phyloP scores from a whole-genome alignment of 2,113 vertebrate genomes.

The Eurypyga helias region DNA sequence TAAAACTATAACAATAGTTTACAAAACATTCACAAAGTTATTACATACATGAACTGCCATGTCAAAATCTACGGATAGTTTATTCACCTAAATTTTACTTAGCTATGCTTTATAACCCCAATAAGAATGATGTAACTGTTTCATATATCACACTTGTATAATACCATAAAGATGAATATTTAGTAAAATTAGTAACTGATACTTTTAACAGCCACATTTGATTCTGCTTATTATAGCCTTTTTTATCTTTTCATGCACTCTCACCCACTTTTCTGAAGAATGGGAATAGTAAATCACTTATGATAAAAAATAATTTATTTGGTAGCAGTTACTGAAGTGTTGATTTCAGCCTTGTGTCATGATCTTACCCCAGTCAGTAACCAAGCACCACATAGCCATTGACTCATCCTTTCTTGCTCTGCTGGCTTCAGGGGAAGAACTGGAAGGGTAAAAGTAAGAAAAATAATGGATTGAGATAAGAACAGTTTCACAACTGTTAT shows the following conservation, averaged over 20 bases:
- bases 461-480: too few relatives aligned
- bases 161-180: not conserved
- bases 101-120: not conserved
- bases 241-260: not conserved
- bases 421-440: too few relatives aligned
- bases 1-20: not conserved
- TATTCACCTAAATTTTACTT: not conserved
- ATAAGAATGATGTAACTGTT: not conserved
- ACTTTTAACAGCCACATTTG: not conserved
- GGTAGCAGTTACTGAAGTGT: not conserved
- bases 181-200: not conserved
- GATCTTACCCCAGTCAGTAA: too few relatives aligned
- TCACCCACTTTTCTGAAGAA: not conserved
- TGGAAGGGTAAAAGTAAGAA: too few relatives aligned
- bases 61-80: not conserved
- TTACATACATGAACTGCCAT: not conserved
- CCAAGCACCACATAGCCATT: too few relatives aligned
- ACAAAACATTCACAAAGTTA: not conserved
- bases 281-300: not conserved
- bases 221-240: not conserved
- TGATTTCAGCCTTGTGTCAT: not conserved
- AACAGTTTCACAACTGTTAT: too few relatives aligned
- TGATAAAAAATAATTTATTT: not conserved
- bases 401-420: too few relatives aligned
- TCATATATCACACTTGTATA: not conserved